Evolutionary conservation across 2,113 vertebrate genomes (phyloP), one percentile per base, ranked within the genome.

Genomic region (Sisor rabdophorus): DNA sequence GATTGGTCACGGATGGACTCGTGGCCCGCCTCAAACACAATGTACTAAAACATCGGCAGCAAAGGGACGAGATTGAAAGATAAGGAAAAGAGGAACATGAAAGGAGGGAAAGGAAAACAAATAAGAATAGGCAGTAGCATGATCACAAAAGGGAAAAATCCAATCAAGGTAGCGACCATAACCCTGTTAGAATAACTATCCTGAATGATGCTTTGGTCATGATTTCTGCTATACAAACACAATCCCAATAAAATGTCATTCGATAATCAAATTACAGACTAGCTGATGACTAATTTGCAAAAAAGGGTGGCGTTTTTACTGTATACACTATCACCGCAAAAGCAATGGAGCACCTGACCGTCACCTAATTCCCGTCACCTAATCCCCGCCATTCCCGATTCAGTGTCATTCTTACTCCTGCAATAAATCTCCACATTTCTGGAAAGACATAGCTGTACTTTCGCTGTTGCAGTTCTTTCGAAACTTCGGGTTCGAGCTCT

Each of bases 21-120:
- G 74, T 99, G 97, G 95, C 97, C 97, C 91, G 97, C 97, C 94
- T 99, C 97, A 97, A 99, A 99, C 90, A 99, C 95, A 96, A 99
- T 99, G 94, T 99, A 99, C 97, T 99, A 96, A 90, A 88, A 91
- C 91, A 88, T 88, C 92, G 91, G 93, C 94, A 84, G 94, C 93
- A 79, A 90, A 92, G 89, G 91, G 89, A 91, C 87, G 89, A 80
- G 72, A 80, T 80, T 50, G 71, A 77, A 76, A 81, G 80, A 68
- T 86, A 87, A 89, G 63, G 32, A 75, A 59, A 80, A 79, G 60
- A 19, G 76, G 80, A 53, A 80, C 28, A 77, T 76, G 67, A 59
- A 73, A 72, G 77, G 80, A 79, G 82, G 80, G 85, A 59, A 50
- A 48, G 56, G 67, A 40, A 67, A 87, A 87, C 89, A 88, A 73